These are phyloP conservation scores for Sacculina carcini DNA, from an alignment of 2,888 invertebrate species.

Conservation along the genomic window DNA sequence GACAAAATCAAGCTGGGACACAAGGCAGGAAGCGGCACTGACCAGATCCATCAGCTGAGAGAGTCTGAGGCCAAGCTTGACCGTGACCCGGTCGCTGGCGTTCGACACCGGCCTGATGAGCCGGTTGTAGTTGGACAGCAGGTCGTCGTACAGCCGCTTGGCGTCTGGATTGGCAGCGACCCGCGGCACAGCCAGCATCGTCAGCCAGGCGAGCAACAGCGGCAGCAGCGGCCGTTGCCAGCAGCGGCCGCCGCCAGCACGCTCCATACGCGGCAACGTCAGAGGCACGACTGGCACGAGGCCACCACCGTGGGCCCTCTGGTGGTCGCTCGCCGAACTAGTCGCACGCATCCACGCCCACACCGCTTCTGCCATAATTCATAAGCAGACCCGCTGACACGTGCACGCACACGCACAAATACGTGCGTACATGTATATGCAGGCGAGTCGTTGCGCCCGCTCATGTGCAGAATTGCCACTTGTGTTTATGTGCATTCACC, in stretches of 20 bases:
- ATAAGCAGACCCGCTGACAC: no score
- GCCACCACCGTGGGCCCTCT: not conserved
- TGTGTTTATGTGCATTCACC: no score
- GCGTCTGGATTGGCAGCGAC: slow-evolving; percentile 57
- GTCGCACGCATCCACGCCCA: no score
- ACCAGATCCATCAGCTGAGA: slow-evolving; percentile 56
- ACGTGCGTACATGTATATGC: no score
- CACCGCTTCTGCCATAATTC: no score
- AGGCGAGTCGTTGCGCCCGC: no score
- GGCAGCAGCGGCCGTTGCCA: not conserved
- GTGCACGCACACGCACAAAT: no score
- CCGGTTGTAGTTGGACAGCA: slow-evolving; percentile 82
- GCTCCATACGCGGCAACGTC: not conserved
- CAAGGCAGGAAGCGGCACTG: no score
- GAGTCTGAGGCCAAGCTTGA: slow-evolving; percentile 63
- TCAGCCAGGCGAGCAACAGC: not conserved
- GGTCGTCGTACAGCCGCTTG: slow-evolving; percentile 79
- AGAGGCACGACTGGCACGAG: not conserved
- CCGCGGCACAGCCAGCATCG: not conserved
- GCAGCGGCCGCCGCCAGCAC: not conserved
- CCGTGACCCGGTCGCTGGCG: slow-evolving; percentile 70
- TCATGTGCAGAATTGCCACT: no score
- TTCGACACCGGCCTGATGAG: slow-evolving; percentile 78
- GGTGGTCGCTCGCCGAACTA: no score
- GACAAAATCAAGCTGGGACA: no score